Evolutionary conservation across 1,140 invertebrate genomes (phyloP), one percentile per base, ranked within the genome.

Genomic region (Rhopalosiphum maidis): DNA sequence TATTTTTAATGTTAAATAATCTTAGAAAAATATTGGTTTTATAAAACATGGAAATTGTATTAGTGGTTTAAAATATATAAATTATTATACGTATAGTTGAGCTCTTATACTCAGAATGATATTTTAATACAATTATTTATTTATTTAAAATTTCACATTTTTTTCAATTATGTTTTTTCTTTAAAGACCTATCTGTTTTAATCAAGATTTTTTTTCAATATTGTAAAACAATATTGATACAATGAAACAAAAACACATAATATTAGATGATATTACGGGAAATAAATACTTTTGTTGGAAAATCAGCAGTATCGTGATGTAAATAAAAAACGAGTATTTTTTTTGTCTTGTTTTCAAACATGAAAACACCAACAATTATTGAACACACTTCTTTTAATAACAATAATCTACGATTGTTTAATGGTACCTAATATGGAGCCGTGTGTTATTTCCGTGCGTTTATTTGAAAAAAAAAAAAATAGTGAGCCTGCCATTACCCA

Each of bases 381-480:
- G 83, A 86, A 86, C 83, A 86, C 41, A 15, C 22, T 25, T 25
- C 9, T 37, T 43, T 25, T 85, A 83, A 86, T 43, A 86, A 86
- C 41, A 86, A 25, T 30, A 86, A 86, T 86, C 83, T 25, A 86
- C 83, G 7, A 46, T 43, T 77, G n/a, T 77, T 15, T 77, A 77
- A 77, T 77, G 60, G 60, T 77, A 77, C n/a, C 83, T 25, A 43
- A 86, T 43, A 6, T 46, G 23, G 2, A 43, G 15, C 83, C 23
- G 37, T 41, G 15, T n/a, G 86, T 51, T 77, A n/a, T 51, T 88
- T 48, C 46, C 21, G 22, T 48, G 86, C 46, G 46, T 51, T 88
- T 30, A n/a, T 88, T 48, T 51, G 86, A 35, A 88, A 88, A 88
- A 37, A 88, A 88, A 37, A 41, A 41, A 23, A 48, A 87, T 48